These are phyloP conservation scores for Tautogolabrus adspersus DNA, from an alignment of 2,113 vertebrate genomes.

Conservation along the genomic window DNA sequence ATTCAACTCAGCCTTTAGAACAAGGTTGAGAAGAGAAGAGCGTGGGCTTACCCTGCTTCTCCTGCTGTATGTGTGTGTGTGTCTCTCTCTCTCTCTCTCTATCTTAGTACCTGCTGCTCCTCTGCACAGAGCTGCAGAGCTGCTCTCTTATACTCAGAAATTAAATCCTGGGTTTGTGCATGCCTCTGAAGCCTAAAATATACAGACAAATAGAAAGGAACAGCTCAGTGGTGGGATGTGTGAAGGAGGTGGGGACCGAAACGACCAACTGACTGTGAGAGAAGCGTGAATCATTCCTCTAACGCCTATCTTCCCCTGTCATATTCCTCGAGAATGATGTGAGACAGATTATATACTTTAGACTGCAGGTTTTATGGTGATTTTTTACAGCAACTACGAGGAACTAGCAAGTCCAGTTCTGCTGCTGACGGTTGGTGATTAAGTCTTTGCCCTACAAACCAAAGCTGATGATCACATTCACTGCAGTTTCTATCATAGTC, in stretches of 20 bases:
- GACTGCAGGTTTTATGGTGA: not conserved
- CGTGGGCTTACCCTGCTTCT: conserved; percentile 65
- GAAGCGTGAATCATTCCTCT: conserved; percentile 68
- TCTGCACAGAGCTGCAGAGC: conserved; percentile 28
- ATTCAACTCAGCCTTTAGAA: conserved; percentile 65
- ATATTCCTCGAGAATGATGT: conserved; percentile 36
- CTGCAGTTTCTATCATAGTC: too few species aligned
- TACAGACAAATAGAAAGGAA: conserved; percentile 65
- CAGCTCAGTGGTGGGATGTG: conserved; percentile 78
- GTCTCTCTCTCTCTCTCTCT: conserved; percentile 8
- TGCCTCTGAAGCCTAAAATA: conserved; percentile 52
- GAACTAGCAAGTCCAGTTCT: too few species aligned
- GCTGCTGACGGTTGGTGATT: too few species aligned
- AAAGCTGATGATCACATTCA: too few species aligned
- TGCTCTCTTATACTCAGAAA: conserved; percentile 43
- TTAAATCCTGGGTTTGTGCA: conserved; percentile 47
- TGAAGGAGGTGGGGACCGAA: conserved; percentile 72
- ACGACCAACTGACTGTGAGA: conserved; percentile 71
- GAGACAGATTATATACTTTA: conserved; percentile 24
- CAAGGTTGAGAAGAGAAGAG: conserved; percentile 51
- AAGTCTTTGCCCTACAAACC: too few species aligned
- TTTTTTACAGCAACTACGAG: conserved; percentile 1
- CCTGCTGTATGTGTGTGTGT: conserved; percentile 12
- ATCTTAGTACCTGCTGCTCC: conserved; percentile 23
- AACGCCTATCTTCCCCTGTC: conserved; percentile 53